phyloP scores from a whole-genome alignment of 2,888 invertebrate genomes.

The Pterostichus madidus region DNA sequence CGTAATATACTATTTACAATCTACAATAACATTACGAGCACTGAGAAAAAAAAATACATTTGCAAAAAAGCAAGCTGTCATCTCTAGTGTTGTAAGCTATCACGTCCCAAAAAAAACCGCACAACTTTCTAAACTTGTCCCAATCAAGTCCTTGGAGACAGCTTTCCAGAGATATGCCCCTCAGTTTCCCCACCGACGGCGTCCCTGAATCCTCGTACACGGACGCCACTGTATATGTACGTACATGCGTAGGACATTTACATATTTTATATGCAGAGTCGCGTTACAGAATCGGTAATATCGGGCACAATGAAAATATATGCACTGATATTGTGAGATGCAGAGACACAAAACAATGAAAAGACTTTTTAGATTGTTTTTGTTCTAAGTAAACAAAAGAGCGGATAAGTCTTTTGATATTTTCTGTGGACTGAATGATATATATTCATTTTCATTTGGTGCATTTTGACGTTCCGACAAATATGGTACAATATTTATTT shows the following conservation, averaged over 20 bases:
- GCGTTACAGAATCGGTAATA: slow-evolving; percentile 34
- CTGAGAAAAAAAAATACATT: neutral
- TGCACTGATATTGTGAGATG: slow-evolving; percentile 9
- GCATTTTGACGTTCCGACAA: neutral
- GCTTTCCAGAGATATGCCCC: slow-evolving; percentile 32
- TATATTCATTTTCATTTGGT: neutral
- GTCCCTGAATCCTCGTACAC: neutral
- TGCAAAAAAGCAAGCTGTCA: slow-evolving; percentile 21
- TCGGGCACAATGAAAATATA: slow-evolving; percentile 35
- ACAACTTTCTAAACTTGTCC: neutral
- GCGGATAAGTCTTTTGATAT: slow-evolving; percentile 15
- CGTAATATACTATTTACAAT: no score
- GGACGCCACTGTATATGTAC: slow-evolving; percentile 19
- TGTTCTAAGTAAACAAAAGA: slow-evolving; percentile 1
- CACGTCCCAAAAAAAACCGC: slow-evolving; percentile 23
- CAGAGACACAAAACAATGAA: neutral
- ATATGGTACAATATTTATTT: neutral
- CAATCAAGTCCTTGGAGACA: slow-evolving; percentile 34
- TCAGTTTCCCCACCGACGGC: neutral
- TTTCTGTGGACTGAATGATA: neutral
- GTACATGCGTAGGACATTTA: slow-evolving; percentile 27
- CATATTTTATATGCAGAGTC: slow-evolving; percentile 32
- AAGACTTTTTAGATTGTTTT: slow-evolving; percentile 1
- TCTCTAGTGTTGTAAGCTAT: slow-evolving; percentile 9
- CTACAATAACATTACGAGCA: neutral